These are phyloP conservation scores for Dryocosmus kuriphilus DNA, from an alignment of 2,888 invertebrate genomes.

Conservation along the genomic window DNA sequence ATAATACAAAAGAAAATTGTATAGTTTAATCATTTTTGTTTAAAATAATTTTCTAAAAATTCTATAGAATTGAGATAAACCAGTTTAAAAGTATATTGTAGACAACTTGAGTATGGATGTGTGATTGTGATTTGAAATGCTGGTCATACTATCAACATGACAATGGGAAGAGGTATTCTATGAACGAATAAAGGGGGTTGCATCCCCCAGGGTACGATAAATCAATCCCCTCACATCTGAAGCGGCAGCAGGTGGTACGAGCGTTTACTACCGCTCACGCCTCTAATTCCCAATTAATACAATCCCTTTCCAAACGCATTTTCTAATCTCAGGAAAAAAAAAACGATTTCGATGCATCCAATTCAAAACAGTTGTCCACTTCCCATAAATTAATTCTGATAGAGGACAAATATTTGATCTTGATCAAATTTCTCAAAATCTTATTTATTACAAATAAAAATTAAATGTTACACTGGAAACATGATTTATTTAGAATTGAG, in stretches of 20 bases:
- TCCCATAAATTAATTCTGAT: no score
- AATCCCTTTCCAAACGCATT: slow-evolving; percentile 45
- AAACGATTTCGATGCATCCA: background rate
- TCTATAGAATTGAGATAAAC: background rate
- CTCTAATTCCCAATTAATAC: slow-evolving; percentile 77
- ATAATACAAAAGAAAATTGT: no score
- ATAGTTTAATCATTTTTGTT: background rate
- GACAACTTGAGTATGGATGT: background rate
- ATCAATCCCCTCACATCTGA: slow-evolving; percentile 72
- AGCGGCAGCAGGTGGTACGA: slow-evolving; percentile 73
- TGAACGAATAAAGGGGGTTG: slow-evolving; percentile 49
- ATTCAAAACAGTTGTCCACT: background rate
- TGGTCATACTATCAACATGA: slow-evolving; percentile 33
- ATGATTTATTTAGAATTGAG: no score
- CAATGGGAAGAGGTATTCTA: slow-evolving; percentile 29
- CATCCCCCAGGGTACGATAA: slow-evolving; percentile 73
- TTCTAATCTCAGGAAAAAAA: slow-evolving; percentile 11
- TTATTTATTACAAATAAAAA: no score
- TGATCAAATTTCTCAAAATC: no score
- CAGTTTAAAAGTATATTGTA: slow-evolving; percentile 10
- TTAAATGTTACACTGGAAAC: no score
- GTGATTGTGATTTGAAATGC: slow-evolving; percentile 37
- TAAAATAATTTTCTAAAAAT: background rate
- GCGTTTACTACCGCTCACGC: slow-evolving; percentile 70
- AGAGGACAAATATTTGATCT: no score